Percentiles rank a stretch among this genome's conserved stretches.
Conservation (phyloP, 2,113 vertebrate genomes). For the Elgaria multicarinata region DNA sequence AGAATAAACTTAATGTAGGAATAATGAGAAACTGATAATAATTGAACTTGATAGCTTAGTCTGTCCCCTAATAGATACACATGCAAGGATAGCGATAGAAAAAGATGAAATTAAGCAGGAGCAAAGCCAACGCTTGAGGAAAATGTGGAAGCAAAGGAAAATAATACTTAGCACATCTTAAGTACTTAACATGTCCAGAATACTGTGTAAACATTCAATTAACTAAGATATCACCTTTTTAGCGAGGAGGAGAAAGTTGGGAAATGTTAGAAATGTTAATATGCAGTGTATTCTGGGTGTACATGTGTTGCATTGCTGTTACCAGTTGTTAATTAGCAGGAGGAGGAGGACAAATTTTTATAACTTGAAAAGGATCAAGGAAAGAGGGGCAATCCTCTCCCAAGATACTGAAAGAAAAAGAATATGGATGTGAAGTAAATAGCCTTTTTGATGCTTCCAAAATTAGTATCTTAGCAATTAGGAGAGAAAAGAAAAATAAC, state of each 20-base stretch:
- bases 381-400: neutral
- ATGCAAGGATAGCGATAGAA: neutral
- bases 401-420: slow-evolving; percentile 5
- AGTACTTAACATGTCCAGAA: slow-evolving; percentile 39
- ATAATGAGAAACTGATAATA: no score
- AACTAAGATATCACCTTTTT: slow-evolving; percentile 46
- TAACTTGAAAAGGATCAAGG: slow-evolving; percentile 17
- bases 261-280: slow-evolving; percentile 34
- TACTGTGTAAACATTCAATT: slow-evolving; percentile 48
- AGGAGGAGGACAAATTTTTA: slow-evolving; percentile 17
- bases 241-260: slow-evolving; percentile 41
- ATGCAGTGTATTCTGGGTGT: neutral
- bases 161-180: slow-evolving; percentile 31
- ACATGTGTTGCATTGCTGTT: slow-evolving; percentile 8
- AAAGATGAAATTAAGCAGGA: slow-evolving; percentile 33
- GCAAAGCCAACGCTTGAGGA: slow-evolving; percentile 20
- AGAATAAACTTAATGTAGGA: no score
- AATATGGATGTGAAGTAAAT: neutral
- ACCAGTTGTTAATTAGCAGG: slow-evolving; percentile 33
- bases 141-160: slow-evolving; percentile 25
- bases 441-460: neutral
- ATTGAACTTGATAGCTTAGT: no score
- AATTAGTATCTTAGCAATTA: slow-evolving; percentile 14
- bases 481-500: neutral
- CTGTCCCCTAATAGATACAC: neutral